A percentile compares a stretch with the other conserved stretches of the same genome.
Conservation (phyloP, 2,888 invertebrate species). For the Brachylomia viminalis region DNA sequence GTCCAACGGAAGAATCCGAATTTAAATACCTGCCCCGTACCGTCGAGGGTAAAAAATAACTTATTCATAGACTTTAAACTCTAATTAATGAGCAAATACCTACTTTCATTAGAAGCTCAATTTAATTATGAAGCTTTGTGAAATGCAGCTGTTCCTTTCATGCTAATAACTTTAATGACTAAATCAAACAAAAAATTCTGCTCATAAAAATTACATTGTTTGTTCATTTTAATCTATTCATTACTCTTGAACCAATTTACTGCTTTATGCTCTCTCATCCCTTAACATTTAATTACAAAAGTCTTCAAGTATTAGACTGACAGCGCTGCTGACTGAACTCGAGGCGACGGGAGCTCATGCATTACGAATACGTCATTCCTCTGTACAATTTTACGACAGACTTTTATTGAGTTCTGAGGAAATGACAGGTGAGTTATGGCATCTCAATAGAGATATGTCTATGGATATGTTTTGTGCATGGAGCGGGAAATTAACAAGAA, state of each 20-base stretch:
- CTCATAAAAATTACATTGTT: slow-evolving; percentile 53
- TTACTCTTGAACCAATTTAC: slow-evolving; percentile 52
- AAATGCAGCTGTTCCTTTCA: slow-evolving; percentile 42
- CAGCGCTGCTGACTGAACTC: slow-evolving; percentile 50
- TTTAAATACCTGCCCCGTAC: slow-evolving; percentile 13
- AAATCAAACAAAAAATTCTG: slow-evolving; percentile 51
- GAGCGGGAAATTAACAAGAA: neutral
- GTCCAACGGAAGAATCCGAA: neutral
- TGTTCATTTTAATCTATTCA: slow-evolving; percentile 56
- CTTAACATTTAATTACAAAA: slow-evolving; percentile 63
- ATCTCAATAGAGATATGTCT: slow-evolving; percentile 42
- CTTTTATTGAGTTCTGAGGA: slow-evolving; percentile 63
- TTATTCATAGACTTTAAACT: slow-evolving; percentile 29
- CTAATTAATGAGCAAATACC: slow-evolving; percentile 45
- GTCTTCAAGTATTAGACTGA: slow-evolving; percentile 59
- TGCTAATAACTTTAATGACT: slow-evolving; percentile 22
- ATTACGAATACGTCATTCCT: slow-evolving; percentile 62
- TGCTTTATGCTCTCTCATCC: slow-evolving; percentile 57
- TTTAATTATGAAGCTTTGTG: slow-evolving; percentile 33
- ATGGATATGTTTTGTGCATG: slow-evolving; percentile 17
- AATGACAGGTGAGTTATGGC: slow-evolving; percentile 62
- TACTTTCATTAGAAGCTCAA: slow-evolving; percentile 35
- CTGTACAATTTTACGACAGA: slow-evolving; percentile 62
- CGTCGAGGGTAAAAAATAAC: slow-evolving; percentile 8
- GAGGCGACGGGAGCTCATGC: slow-evolving; percentile 54